A percentile compares a stretch with the other conserved stretches of the same genome.
These are phyloP conservation scores for Maconellicoccus hirsutus DNA, from an alignment of 1,140 invertebrate genomes.

Conservation along the genomic window DNA sequence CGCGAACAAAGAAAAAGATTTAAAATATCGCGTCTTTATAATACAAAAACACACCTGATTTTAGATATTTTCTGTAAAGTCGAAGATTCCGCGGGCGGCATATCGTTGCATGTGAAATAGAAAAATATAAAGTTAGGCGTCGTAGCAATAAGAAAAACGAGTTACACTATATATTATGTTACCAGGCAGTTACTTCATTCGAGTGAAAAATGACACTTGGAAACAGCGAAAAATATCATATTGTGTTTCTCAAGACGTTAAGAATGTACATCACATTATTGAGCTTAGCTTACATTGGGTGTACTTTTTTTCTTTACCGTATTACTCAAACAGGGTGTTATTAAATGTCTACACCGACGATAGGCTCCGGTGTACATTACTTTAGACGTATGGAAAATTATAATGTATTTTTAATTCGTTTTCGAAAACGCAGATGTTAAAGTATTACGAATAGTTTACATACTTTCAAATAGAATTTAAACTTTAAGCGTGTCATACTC, in stretches of 20 bases:
- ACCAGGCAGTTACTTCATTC: slow-evolving; percentile 10
- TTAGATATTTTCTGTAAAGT: too few relatives aligned
- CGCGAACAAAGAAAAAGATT: too few relatives aligned
- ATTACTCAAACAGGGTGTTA: not conserved
- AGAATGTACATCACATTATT: slow-evolving; percentile 19
- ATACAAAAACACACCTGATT: too few relatives aligned
- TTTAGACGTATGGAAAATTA: not conserved
- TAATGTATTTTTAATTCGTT: not conserved
- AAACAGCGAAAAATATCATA: slow-evolving; percentile 19
- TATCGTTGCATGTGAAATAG: not conserved
- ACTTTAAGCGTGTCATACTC: not conserved
- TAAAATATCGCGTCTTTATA: too few relatives aligned
- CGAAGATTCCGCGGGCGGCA: too few relatives aligned
- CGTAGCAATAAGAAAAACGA: not conserved
- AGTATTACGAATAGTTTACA: not conserved
- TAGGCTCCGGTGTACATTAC: not conserved
- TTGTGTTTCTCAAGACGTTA: slow-evolving; percentile 20
- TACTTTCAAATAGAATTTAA: not conserved
- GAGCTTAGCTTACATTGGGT: not conserved
- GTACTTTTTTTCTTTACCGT: not conserved
- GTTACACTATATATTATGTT: slow-evolving; percentile 10
- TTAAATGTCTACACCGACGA: not conserved
- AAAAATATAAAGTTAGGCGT: not conserved
- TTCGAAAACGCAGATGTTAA: not conserved
- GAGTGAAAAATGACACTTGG: slow-evolving; percentile 18